phyloP scores from a whole-genome alignment of 2,113 vertebrate species.

The Gambusia affinis region DNA sequence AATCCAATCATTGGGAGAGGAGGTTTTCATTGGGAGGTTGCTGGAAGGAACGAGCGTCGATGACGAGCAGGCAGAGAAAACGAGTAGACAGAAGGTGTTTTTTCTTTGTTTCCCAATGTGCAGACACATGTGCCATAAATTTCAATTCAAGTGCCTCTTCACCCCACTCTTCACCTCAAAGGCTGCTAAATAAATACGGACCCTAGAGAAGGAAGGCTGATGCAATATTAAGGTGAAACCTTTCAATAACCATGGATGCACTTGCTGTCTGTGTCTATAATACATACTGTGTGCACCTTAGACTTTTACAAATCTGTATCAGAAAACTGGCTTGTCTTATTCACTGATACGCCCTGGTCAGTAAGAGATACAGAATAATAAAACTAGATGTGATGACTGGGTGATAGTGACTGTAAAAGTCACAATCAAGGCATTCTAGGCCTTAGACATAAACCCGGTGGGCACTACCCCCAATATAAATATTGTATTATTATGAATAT shows the following conservation, averaged over 20 bases:
- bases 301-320: not conserved
- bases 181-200: conserved; percentile 41
- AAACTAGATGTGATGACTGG: not conserved
- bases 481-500: not conserved
- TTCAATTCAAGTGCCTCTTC: conserved; percentile 11
- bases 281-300: too few relatives aligned
- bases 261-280: not conserved
- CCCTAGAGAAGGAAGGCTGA: conserved; percentile 1
- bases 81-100: conserved; percentile 13
- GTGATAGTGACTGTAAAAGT: not conserved
- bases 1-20: conserved; percentile 33
- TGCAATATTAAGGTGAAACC: conserved; percentile 23
- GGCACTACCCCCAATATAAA: not conserved
- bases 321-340: not conserved
- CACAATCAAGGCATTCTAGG: not conserved
- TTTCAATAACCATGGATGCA: conserved; percentile 14
- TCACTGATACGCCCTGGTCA: not conserved
- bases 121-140: conserved; percentile 6
- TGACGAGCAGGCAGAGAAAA: conserved; percentile 14
- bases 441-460: not conserved
- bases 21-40: conserved; percentile 12
- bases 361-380: not conserved
- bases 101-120: conserved; percentile 17
- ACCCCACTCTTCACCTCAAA: conserved; percentile 13
- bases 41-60: not conserved